Conservation (phyloP, 2,888 invertebrate genomes). For the Rhagonycha fulva region DNA sequence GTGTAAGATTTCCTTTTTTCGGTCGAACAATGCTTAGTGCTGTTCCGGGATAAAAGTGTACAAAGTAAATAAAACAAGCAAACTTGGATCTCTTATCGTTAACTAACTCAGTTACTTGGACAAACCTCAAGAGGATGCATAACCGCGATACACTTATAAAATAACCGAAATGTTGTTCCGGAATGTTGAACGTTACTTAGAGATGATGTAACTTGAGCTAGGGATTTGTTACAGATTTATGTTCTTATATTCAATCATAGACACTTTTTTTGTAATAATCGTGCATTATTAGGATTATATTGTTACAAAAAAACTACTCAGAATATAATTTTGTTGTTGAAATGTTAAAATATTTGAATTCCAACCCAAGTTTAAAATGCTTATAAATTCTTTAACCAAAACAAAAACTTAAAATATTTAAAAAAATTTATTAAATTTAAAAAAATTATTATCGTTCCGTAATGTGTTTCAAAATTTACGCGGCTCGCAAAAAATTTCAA, state of each 20-base stretch:
- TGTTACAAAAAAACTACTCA: too few relatives aligned
- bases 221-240: slow-evolving; percentile 23
- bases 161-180: slow-evolving; percentile 28
- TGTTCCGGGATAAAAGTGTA: slow-evolving; percentile 16
- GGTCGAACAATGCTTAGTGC: background rate
- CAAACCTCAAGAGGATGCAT: slow-evolving; percentile 33
- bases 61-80: slow-evolving; percentile 33
- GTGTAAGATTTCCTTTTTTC: background rate
- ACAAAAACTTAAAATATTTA: too few relatives aligned
- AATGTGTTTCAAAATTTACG: too few relatives aligned
- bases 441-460: too few relatives aligned
- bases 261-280: background rate
- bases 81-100: slow-evolving; percentile 34
- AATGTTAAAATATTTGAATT: too few relatives aligned
- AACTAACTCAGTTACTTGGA: slow-evolving; percentile 25
- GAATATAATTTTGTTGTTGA: too few relatives aligned
- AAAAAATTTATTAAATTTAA: too few relatives aligned
- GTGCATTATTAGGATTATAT: background rate
- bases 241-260: background rate
- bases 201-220: slow-evolving; percentile 20
- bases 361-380: too few relatives aligned
- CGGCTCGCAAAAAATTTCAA: too few relatives aligned
- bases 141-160: slow-evolving; percentile 31
- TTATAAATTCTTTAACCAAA: too few relatives aligned
- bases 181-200: slow-evolving; percentile 20